Percentiles rank a stretch among this genome's conserved stretches.
phyloP scores from a whole-genome alignment of 1,140 invertebrate species.

The Musca domestica region DNA sequence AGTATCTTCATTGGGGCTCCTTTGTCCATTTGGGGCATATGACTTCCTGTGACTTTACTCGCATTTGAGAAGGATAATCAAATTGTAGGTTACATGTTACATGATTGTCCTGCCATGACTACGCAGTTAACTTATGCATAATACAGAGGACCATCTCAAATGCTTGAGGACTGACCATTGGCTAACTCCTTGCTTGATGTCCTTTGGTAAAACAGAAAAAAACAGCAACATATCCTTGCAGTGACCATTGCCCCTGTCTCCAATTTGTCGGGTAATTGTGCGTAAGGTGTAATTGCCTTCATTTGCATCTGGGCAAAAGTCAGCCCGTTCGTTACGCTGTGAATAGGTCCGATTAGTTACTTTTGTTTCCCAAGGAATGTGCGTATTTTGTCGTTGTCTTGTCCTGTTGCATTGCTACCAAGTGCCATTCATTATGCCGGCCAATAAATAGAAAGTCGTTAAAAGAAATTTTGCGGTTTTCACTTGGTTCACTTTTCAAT shows the following conservation, averaged over 20 bases:
- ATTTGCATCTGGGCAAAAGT: not conserved
- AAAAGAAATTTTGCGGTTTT: conserved; percentile 44
- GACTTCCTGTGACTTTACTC: conserved; percentile 40
- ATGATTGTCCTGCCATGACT: too few relatives aligned
- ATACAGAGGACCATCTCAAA: too few relatives aligned
- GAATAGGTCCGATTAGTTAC: conserved; percentile 1
- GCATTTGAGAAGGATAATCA: conserved; percentile 47
- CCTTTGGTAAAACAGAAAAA: not conserved
- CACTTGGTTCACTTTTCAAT: conserved; percentile 43
- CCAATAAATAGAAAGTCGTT: conserved; percentile 52
- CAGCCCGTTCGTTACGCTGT: not conserved
- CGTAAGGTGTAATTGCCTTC: conserved; percentile 21
- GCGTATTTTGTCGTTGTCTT: too few relatives aligned
- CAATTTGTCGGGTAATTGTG: conserved; percentile 11
- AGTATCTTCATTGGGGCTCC: too few relatives aligned
- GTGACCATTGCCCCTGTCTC: not conserved
- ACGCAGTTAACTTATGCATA: too few relatives aligned
- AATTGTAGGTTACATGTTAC: conserved; percentile 33
- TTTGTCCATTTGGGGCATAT: too few relatives aligned
- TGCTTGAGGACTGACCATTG: too few relatives aligned
- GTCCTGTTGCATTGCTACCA: not conserved
- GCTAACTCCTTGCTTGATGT: too few relatives aligned
- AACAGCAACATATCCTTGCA: conserved; percentile 7
- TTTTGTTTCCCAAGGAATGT: not conserved
- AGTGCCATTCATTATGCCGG: conserved; percentile 37